Conservation (phyloP, 1,140 invertebrate genomes). For the Ruditapes philippinarum region DNA sequence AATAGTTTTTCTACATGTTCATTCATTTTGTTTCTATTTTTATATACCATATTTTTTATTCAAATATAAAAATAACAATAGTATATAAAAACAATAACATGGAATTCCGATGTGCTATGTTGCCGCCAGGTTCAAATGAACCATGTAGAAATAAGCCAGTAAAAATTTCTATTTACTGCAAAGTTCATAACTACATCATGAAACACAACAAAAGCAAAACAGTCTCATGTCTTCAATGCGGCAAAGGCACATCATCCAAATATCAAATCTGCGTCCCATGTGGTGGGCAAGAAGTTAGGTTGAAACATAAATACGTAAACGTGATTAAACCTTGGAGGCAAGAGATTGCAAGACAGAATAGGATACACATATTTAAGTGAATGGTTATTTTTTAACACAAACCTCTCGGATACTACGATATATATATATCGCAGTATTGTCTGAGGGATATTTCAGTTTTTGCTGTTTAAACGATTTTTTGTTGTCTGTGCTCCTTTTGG, state of each 20-base stretch:
- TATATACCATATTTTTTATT: neutral
- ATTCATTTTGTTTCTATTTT: neutral
- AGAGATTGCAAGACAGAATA: too few relatives aligned
- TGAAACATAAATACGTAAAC: slow-evolving; percentile 3
- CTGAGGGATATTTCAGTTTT: too few relatives aligned
- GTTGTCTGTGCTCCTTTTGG: too few relatives aligned
- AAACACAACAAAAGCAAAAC: neutral
- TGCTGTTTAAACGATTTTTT: too few relatives aligned
- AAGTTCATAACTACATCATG: neutral
- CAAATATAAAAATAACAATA: neutral
- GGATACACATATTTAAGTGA: too few relatives aligned
- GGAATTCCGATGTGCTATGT: neutral
- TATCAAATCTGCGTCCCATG: neutral
- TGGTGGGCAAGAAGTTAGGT: neutral
- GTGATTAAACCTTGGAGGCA: too few relatives aligned
- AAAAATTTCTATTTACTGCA: slow-evolving; percentile 4
- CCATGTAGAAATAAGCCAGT: slow-evolving; percentile 3
- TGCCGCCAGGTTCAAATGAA: neutral
- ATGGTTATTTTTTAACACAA: too few relatives aligned
- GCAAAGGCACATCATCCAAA: slow-evolving; percentile 15
- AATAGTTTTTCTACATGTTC: neutral
- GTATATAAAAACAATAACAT: neutral
- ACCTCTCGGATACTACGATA: too few relatives aligned
- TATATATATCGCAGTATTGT: too few relatives aligned
- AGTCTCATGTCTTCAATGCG: neutral